Evolutionary conservation across 2,888 invertebrate species (phyloP).

Genomic region (Leistus spinibarbis): DNA sequence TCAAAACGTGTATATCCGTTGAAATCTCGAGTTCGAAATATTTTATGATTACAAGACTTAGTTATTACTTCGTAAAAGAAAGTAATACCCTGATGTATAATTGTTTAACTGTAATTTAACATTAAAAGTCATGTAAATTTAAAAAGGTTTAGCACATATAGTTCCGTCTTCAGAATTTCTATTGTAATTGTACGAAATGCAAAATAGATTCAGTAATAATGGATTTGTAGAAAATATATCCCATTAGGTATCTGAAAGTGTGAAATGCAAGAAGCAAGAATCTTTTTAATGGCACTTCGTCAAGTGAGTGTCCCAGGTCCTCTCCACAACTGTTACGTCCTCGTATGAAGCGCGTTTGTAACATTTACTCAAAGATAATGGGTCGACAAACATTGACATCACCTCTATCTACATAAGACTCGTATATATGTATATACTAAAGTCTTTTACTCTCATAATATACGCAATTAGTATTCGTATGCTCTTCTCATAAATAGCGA

Average conservation of each 20-base stretch:
- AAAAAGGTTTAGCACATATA: too few species aligned
- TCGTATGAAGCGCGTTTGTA: conserved; percentile 45
- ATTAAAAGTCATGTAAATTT: too few species aligned
- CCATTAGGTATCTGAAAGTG: not conserved
- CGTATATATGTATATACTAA: conserved; percentile 19
- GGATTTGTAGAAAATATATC: not conserved
- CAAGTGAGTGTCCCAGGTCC: conserved; percentile 14
- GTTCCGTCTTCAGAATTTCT: not conserved
- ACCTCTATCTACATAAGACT: conserved; percentile 43
- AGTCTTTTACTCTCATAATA: conserved; percentile 21
- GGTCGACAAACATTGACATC: conserved; percentile 51
- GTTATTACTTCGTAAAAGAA: too few species aligned
- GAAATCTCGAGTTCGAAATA: too few species aligned
- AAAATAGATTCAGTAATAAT: not conserved
- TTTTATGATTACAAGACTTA: too few species aligned
- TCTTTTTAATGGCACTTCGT: conserved; percentile 6
- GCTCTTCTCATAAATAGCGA: conserved; percentile 25
- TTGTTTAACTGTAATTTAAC: too few species aligned
- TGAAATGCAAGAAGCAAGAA: not conserved
- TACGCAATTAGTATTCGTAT: conserved; percentile 40
- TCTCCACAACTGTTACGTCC: conserved; percentile 48
- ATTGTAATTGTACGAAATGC: not conserved
- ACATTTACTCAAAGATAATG: conserved; percentile 54
- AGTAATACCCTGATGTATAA: too few species aligned
- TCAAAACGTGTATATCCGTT: too few species aligned